Evolutionary conservation across 92 coral and sea anemone genomes (phyloP).

Genomic region (Desmophyllum pertusum): DNA sequence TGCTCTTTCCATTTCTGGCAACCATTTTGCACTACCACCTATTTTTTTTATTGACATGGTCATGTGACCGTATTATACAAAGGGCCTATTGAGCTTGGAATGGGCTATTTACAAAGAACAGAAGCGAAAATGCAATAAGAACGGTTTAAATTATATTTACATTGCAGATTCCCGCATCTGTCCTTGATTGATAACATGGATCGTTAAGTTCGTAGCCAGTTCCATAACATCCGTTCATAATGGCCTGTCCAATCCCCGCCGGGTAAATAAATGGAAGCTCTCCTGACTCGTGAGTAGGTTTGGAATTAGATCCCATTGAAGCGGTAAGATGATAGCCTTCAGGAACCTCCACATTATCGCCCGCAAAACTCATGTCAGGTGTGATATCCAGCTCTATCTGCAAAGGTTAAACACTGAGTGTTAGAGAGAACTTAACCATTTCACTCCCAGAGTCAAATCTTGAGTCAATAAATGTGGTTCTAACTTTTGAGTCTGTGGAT

Average conservation of each 20-base stretch:
- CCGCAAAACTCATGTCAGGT: neutral
- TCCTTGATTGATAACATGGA: neutral
- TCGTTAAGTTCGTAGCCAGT: neutral
- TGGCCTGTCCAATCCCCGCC: neutral
- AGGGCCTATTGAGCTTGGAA: too few species aligned
- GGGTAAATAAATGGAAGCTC: neutral
- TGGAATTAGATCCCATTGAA: neutral
- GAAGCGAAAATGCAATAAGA: too few species aligned
- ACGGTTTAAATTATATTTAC: neutral
- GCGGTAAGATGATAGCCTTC: neutral
- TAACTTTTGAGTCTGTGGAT: too few species aligned
- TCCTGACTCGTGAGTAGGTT: neutral
- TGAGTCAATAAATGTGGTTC: too few species aligned
- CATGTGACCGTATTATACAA: too few species aligned
- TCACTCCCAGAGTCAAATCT: too few species aligned
- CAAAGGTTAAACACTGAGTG: too few species aligned
- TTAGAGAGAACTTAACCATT: too few species aligned
- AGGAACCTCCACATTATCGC: neutral
- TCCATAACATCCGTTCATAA: conserved; percentile 7
- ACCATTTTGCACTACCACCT: too few species aligned
- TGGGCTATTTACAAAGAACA: too few species aligned
- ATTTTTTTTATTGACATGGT: too few species aligned
- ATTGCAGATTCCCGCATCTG: neutral
- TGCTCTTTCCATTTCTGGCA: too few species aligned
- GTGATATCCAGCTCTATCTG: conserved; percentile 3